These are phyloP conservation scores for Escarpia spicata DNA, from an alignment of 2,888 invertebrate species.

Conservation along the genomic window DNA sequence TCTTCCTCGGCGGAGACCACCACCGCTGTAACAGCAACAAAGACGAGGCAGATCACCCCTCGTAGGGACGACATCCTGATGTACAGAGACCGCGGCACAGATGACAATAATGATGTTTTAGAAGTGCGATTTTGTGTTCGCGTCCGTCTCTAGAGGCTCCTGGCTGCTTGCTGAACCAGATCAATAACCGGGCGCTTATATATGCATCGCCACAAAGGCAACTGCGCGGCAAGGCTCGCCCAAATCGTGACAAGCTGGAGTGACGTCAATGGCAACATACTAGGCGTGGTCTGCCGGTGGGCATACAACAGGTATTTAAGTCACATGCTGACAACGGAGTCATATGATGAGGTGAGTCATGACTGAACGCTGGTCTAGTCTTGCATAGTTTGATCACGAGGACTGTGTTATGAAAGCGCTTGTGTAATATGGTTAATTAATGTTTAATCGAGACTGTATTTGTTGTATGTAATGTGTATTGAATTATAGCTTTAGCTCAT, in stretches of 20 bases:
- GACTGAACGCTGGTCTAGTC: too few species aligned
- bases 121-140: neutral
- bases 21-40: neutral
- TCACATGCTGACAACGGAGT: too few species aligned
- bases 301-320: neutral
- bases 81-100: neutral
- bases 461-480: too few species aligned
- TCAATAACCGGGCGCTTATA: neutral
- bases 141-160: neutral
- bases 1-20: neutral
- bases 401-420: too few species aligned
- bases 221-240: neutral
- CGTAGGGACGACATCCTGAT: neutral
- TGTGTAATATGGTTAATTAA: too few species aligned
- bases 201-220: neutral
- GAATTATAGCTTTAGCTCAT: too few species aligned
- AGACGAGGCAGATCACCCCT: neutral
- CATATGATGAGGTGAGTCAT: too few species aligned
- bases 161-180: neutral
- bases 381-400: too few species aligned
- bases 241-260: too few species aligned
- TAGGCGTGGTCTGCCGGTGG: neutral
- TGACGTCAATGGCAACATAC: neutral
- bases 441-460: too few species aligned
- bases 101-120: neutral